Percentiles rank a stretch among this genome's conserved stretches.
Evolutionary conservation across 2,797 vertebrate species (phyloP).

Genomic region (Manis pentadactyla): DNA sequence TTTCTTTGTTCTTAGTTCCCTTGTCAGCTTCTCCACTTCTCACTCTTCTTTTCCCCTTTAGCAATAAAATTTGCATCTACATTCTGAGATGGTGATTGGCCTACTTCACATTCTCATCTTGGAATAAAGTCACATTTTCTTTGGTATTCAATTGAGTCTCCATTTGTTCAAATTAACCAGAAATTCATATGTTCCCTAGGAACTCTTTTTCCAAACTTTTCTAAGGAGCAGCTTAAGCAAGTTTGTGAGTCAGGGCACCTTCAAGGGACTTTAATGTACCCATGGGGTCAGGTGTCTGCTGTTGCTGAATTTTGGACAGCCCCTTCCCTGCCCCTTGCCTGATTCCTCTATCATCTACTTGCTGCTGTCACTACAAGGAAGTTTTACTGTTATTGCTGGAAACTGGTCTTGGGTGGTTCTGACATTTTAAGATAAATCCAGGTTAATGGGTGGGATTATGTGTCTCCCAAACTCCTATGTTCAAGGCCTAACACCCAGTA

Average conservation of each 20-base stretch:
- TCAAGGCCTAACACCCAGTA: background rate
- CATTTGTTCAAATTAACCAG: background rate
- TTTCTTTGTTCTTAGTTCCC: background rate
- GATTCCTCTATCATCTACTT: background rate
- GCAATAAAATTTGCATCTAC: background rate
- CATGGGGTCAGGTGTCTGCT: background rate
- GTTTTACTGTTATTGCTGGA: background rate
- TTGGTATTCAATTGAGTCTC: constrained; percentile 2
- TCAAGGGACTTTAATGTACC: background rate
- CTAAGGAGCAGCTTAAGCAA: background rate
- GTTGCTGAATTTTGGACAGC: background rate
- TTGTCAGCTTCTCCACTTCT: background rate
- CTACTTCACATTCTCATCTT: background rate
- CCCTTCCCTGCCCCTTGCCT: background rate
- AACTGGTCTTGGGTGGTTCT: background rate
- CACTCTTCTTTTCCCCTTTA: background rate
- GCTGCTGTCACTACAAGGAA: no score
- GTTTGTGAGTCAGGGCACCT: background rate
- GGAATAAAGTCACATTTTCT: background rate
- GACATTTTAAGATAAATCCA: background rate
- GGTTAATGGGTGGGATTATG: background rate
- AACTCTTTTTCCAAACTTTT: background rate
- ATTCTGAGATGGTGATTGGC: constrained; percentile 4
- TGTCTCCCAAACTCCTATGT: background rate
- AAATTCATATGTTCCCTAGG: background rate